Percentiles rank a stretch among this genome's conserved stretches.
phyloP scores from a whole-genome alignment of 1,140 invertebrate species.

The Ectropis grisescens region DNA sequence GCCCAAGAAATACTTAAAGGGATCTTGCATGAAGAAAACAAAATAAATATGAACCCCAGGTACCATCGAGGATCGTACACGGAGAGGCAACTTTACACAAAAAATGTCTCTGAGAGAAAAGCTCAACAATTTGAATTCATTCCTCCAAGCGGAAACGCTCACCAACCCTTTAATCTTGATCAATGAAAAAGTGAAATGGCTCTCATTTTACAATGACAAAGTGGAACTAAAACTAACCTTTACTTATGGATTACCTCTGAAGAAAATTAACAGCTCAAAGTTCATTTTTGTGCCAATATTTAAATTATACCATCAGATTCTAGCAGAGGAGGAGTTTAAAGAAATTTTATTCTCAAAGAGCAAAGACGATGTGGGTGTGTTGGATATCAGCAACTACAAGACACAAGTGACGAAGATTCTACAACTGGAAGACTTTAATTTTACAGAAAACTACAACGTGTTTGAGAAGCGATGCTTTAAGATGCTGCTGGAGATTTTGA shows the following conservation, averaged over 20 bases:
- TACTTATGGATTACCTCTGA: conserved; percentile 46
- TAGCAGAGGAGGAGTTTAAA: conserved; percentile 45
- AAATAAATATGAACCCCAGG: conserved; percentile 57
- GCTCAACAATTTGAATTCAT: conserved; percentile 41
- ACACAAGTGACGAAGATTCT: conserved; percentile 27
- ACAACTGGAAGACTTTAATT: conserved; percentile 29
- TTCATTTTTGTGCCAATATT: conserved; percentile 63
- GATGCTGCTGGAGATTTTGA: conserved; percentile 27
- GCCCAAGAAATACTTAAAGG: conserved; percentile 59
- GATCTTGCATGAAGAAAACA: conserved; percentile 48
- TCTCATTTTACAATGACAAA: conserved; percentile 19
- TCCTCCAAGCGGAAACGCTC: conserved; percentile 40
- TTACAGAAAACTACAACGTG: conserved; percentile 31
- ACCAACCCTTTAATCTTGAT: conserved; percentile 43
- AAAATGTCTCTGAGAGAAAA: conserved; percentile 65
- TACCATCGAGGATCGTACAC: conserved; percentile 67
- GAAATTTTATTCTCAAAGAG: conserved; percentile 33
- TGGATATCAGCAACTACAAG: conserved; percentile 17
- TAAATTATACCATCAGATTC: conserved; percentile 55
- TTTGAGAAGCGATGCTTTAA: conserved; percentile 55
- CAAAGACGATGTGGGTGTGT: conserved; percentile 10
- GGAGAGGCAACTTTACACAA: conserved; percentile 57
- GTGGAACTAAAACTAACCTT: conserved; percentile 29
- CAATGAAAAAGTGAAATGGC: conserved; percentile 41
- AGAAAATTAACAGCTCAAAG: conserved; percentile 58